Conservation (phyloP, 2,888 invertebrate genomes). For the Dolomedes plantarius region DNA sequence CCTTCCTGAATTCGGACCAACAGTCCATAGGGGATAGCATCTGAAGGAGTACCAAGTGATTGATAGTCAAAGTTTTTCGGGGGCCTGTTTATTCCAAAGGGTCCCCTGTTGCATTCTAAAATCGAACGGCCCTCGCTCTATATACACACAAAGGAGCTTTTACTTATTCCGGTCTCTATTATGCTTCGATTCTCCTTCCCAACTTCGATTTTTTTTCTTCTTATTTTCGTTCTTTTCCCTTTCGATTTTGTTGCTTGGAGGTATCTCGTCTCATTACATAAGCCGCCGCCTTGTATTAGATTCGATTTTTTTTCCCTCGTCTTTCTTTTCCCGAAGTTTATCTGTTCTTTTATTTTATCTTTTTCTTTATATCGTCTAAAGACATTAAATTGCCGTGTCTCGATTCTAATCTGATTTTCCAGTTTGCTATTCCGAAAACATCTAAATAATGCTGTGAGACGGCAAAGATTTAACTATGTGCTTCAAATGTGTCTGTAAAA, state of each 20-base stretch:
- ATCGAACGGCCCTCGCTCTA: conserved; percentile 37
- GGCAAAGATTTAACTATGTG: no score
- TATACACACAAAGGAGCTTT: conserved; percentile 40
- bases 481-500: no score
- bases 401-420: conserved; percentile 17
- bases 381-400: conserved; percentile 35
- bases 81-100: conserved; percentile 70
- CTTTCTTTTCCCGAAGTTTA: conserved; percentile 6
- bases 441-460: no score
- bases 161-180: conserved; percentile 62
- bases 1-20: conserved; percentile 67
- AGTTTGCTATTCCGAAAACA: neutral
- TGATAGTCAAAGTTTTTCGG: conserved; percentile 69
- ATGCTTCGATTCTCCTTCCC: conserved; percentile 55
- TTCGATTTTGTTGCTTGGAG: conserved; percentile 62
- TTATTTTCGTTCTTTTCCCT: conserved; percentile 28
- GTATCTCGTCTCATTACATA: conserved; percentile 68
- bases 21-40: conserved; percentile 52
- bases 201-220: conserved; percentile 30
- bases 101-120: conserved; percentile 71
- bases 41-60: conserved; percentile 51
- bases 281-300: conserved; percentile 63
- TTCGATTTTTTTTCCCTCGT: conserved; percentile 24
- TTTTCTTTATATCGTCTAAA: neutral
- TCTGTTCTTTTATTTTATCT: neutral